phyloP scores from a whole-genome alignment of 2,113 vertebrate genomes.

The Alethe castanea region DNA sequence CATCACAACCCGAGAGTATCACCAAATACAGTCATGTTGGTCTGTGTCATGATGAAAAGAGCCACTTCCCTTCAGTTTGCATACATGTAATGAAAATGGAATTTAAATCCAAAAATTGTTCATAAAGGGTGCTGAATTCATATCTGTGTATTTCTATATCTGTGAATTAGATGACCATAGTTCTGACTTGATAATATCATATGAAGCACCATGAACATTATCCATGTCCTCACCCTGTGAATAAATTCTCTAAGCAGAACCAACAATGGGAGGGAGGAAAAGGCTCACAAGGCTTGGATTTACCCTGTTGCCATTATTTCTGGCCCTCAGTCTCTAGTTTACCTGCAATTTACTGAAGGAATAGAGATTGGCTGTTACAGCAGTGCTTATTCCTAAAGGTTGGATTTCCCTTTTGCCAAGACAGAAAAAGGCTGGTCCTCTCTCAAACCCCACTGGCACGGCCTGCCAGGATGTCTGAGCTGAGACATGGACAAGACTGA shows the following conservation, averaged over 20 bases:
- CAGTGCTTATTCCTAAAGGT: neutral
- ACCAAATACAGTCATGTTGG: neutral
- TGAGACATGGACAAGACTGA: neutral
- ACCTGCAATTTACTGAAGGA: neutral
- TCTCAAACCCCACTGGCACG: neutral
- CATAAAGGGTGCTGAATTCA: neutral
- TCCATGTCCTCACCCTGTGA: neutral
- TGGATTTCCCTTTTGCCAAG: neutral
- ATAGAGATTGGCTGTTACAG: neutral
- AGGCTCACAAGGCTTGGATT: neutral
- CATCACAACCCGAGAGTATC: neutral
- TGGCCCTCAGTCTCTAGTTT: neutral
- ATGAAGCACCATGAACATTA: neutral
- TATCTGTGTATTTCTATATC: neutral
- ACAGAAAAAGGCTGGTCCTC: neutral
- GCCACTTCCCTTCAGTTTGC: neutral
- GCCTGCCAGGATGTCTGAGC: neutral
- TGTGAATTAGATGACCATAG: neutral
- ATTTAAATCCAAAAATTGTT: neutral
- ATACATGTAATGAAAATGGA: neutral
- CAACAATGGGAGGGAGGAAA: neutral
- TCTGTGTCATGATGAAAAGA: neutral
- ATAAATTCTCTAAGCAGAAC: neutral
- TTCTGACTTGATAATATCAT: neutral
- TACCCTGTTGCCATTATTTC: neutral